These are phyloP conservation scores for Coelinius sp. DNA, from an alignment of 2,888 invertebrate genomes.

Conservation along the genomic window DNA sequence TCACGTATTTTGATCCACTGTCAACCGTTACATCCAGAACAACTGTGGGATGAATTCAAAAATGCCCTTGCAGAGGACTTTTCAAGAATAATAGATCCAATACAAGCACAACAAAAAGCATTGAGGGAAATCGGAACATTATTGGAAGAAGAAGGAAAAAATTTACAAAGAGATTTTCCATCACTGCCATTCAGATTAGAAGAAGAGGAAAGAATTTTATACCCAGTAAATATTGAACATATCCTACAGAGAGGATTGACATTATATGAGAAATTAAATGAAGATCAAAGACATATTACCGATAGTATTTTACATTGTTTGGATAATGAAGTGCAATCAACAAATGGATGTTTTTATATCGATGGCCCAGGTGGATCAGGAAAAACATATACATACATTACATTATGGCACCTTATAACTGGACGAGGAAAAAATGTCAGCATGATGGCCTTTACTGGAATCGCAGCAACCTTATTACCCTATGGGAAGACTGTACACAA, in stretches of 20 bases:
- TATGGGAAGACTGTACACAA: no score
- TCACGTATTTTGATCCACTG: slow-evolving; percentile 50
- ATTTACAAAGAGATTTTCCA: neutral
- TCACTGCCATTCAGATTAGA: neutral
- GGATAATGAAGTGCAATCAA: neutral
- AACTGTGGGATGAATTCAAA: no score
- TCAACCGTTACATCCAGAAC: slow-evolving; percentile 41
- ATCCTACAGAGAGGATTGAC: no score
- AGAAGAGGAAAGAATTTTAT: neutral
- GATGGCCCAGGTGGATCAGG: neutral
- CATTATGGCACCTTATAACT: neutral
- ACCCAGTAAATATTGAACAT: neutral
- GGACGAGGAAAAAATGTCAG: no score
- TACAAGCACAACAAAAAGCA: no score
- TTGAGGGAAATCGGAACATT: neutral
- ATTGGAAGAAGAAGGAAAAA: neutral
- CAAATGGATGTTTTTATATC: neutral
- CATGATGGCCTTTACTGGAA: no score
- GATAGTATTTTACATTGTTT: neutral
- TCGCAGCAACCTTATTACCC: no score
- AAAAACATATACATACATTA: neutral
- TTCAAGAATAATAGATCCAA: no score
- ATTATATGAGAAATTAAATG: neutral
- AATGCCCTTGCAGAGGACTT: no score
- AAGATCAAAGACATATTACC: neutral